Evolutionary conservation across 2,888 invertebrate genomes (phyloP).

Genomic region (Ryuthela nishihirai): DNA sequence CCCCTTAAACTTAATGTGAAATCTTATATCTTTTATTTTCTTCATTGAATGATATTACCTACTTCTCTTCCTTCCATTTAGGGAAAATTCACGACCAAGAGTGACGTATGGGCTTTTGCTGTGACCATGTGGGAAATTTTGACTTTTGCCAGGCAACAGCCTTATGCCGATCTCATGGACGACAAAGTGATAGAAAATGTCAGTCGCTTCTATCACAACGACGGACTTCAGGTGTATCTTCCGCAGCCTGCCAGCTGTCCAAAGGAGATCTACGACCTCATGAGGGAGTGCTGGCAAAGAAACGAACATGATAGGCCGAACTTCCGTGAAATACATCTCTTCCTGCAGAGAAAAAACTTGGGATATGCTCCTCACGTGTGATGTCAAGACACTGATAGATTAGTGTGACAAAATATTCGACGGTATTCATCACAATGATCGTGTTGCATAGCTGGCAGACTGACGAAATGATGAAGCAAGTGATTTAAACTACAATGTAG

Average conservation of each 20-base stretch:
- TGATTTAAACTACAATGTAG: no score
- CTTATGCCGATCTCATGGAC: slow-evolving; percentile 71
- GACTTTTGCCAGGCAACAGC: slow-evolving; percentile 69
- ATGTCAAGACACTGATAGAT: no score
- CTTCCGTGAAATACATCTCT: slow-evolving; percentile 83
- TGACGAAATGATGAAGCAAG: no score
- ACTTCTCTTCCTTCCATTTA: slow-evolving; percentile 51
- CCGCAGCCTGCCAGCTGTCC: slow-evolving; percentile 73
- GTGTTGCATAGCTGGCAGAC: no score
- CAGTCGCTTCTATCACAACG: slow-evolving; percentile 69
- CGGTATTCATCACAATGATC: no score
- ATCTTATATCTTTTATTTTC: slow-evolving; percentile 43
- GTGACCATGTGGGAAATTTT: slow-evolving; percentile 84
- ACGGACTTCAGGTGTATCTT: slow-evolving; percentile 60
- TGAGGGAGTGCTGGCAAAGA: slow-evolving; percentile 87
- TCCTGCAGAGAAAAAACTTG: slow-evolving; percentile 70
- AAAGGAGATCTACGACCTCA: slow-evolving; percentile 82
- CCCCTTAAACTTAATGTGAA: no score
- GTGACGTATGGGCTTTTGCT: slow-evolving; percentile 88
- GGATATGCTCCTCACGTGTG: slow-evolving; percentile 51
- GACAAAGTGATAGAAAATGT: slow-evolving; percentile 76
- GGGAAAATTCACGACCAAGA: slow-evolving; percentile 80
- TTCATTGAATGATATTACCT: neutral
- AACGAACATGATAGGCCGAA: slow-evolving; percentile 74
- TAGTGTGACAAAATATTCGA: no score